A percentile compares a stretch with the other conserved stretches of the same genome.
Conservation (phyloP, 2,113 vertebrate species). For the Capreolus pygargus region DNA sequence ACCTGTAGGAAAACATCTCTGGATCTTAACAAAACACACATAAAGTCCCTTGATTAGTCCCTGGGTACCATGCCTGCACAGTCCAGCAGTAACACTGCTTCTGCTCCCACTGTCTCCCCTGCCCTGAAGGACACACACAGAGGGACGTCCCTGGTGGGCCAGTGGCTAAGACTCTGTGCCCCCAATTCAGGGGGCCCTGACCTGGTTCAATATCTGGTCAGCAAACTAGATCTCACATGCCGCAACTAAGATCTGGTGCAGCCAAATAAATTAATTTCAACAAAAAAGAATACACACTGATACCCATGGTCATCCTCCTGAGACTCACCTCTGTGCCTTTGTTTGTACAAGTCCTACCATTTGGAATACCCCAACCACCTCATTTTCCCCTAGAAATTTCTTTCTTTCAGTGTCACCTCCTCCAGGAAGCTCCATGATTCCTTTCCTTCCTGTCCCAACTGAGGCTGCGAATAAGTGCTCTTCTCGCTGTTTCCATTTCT, state of each 20-base stretch:
- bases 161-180: neutral
- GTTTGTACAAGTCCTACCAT: neutral
- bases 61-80: neutral
- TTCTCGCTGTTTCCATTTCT: neutral
- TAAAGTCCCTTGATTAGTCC: neutral
- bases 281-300: neutral
- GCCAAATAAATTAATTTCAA: neutral
- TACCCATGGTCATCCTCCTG: neutral
- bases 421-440: conserved; percentile 3
- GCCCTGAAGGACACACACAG: neutral
- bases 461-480: neutral
- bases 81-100: neutral
- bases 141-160: neutral
- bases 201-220: neutral
- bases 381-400: neutral
- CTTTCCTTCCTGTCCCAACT: neutral
- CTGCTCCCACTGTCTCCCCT: neutral
- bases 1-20: neutral
- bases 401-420: neutral
- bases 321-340: neutral
- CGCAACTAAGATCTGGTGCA: neutral
- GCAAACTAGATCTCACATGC: neutral
- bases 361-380: neutral
- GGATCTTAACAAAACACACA: neutral
- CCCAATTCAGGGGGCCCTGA: neutral